Conservation (phyloP, 1,140 invertebrate genomes). For the Epicauta chinensis region DNA sequence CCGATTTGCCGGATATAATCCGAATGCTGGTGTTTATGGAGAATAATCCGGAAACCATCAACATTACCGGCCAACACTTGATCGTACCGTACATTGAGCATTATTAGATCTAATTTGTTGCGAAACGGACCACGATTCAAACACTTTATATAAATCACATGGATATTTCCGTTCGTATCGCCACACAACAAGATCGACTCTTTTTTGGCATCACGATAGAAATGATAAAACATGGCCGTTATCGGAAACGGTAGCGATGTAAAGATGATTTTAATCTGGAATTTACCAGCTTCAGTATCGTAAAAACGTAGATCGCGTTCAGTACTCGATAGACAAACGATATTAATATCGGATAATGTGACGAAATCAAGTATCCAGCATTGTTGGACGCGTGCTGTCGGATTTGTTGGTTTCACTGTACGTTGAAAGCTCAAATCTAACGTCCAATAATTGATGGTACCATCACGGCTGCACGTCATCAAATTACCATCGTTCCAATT, state of each 20-base stretch:
- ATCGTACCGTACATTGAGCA: conserved; percentile 50
- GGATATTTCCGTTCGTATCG: conserved; percentile 58
- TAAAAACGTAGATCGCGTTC: conserved; percentile 66
- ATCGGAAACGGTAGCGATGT: conserved; percentile 50
- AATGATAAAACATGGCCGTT: conserved; percentile 57
- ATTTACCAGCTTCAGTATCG: conserved; percentile 61
- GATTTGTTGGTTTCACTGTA: conserved; percentile 51
- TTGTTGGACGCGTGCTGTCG: conserved; percentile 49
- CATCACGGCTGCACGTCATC: conserved; percentile 59
- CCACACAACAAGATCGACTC: conserved; percentile 58
- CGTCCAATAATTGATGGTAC: conserved; percentile 64
- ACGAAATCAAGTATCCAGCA: conserved; percentile 61
- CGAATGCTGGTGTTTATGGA: conserved; percentile 51
- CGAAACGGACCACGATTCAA: conserved; percentile 56
- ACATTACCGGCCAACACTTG: conserved; percentile 45
- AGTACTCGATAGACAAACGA: conserved; percentile 59
- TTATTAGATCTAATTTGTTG: conserved; percentile 51
- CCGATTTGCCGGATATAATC: conserved; percentile 55
- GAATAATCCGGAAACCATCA: conserved; percentile 40
- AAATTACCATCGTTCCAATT: conserved; percentile 55
- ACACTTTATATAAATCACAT: conserved; percentile 53
- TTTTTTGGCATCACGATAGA: conserved; percentile 48
- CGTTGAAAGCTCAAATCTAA: conserved; percentile 55
- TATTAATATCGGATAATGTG: conserved; percentile 61
- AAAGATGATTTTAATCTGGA: conserved; percentile 55